Conservation (phyloP, 2,113 vertebrate species). For the Alaudala cheleensis region DNA sequence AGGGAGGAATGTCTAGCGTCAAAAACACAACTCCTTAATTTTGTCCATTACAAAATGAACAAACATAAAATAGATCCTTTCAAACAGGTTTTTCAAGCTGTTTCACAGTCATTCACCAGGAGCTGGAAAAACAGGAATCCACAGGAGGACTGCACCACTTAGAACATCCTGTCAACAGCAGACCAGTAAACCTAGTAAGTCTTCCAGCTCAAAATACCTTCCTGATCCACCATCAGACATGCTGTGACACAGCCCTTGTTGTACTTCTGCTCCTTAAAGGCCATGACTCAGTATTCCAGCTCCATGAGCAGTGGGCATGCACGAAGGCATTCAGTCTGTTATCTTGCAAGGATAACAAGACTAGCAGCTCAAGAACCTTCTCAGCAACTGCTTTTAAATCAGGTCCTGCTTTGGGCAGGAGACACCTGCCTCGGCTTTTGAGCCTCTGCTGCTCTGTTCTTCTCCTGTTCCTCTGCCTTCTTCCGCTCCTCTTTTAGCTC, state of each 20-base stretch:
- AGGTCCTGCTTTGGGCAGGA: slow-evolving; percentile 68
- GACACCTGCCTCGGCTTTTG: slow-evolving; percentile 69
- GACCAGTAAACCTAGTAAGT: not conserved
- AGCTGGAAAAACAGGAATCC: not conserved
- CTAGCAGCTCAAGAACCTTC: not conserved
- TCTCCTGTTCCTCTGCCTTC: slow-evolving; percentile 88
- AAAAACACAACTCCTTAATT: not conserved
- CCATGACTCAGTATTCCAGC: not conserved
- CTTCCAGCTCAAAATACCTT: not conserved
- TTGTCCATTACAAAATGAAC: not conserved
- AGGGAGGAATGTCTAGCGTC: not conserved
- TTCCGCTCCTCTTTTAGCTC: slow-evolving; percentile 89
- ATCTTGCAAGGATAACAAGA: not conserved
- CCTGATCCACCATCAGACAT: not conserved
- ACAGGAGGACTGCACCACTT: not conserved
- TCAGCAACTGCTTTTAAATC: not conserved
- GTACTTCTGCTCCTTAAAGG: not conserved
- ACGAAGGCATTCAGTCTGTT: not conserved
- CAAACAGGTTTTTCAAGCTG: not conserved
- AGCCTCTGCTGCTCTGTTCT: slow-evolving; percentile 73
- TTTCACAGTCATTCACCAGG: not conserved
- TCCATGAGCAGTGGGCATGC: not conserved
- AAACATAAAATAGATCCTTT: not conserved
- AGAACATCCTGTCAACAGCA: not conserved
- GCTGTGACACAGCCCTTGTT: not conserved